Evolutionary conservation across 1,140 invertebrate species (phyloP).

Genomic region (Temnothorax curvispinosus): DNA sequence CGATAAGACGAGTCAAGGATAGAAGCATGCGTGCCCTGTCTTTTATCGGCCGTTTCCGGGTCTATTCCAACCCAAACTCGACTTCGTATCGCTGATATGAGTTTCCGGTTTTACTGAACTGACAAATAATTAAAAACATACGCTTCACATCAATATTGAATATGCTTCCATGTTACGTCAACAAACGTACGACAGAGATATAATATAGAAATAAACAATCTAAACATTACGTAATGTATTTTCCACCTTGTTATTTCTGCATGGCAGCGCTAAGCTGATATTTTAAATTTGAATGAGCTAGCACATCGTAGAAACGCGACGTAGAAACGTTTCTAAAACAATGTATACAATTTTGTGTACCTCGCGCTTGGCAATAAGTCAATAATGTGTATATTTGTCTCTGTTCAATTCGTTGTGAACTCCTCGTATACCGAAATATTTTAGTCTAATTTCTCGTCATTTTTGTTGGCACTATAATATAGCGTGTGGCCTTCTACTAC

Average conservation of each 20-base stretch:
- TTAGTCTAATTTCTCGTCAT: slow-evolving; percentile 68
- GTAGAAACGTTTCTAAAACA: slow-evolving; percentile 20
- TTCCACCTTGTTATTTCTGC: slow-evolving; percentile 29
- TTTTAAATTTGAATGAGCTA: slow-evolving; percentile 33
- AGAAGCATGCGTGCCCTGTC: not conserved
- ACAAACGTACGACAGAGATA: not conserved
- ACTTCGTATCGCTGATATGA: slow-evolving; percentile 1
- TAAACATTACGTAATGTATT: slow-evolving; percentile 2
- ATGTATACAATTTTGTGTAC: slow-evolving; percentile 12
- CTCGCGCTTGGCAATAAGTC: slow-evolving; percentile 63
- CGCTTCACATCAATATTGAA: not conserved
- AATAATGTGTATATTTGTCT: slow-evolving; percentile 55
- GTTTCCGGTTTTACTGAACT: not conserved
- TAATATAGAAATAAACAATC: slow-evolving; percentile 9
- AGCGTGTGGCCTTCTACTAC: slow-evolving; percentile 62
- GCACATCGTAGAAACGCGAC: not conserved
- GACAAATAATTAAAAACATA: not conserved
- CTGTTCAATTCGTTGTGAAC: slow-evolving; percentile 17
- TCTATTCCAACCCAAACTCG: slow-evolving; percentile 21
- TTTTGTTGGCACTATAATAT: slow-evolving; percentile 66
- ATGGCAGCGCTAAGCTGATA: not conserved
- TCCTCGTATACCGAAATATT: slow-evolving; percentile 65
- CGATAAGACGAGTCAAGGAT: slow-evolving; percentile 51
- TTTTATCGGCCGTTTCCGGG: slow-evolving; percentile 45
- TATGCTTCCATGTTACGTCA: not conserved